Evolutionary conservation across 2,888 invertebrate species (phyloP), one percentile per base, ranked within the genome.

Genomic region (Lycocerus yunnanus): DNA sequence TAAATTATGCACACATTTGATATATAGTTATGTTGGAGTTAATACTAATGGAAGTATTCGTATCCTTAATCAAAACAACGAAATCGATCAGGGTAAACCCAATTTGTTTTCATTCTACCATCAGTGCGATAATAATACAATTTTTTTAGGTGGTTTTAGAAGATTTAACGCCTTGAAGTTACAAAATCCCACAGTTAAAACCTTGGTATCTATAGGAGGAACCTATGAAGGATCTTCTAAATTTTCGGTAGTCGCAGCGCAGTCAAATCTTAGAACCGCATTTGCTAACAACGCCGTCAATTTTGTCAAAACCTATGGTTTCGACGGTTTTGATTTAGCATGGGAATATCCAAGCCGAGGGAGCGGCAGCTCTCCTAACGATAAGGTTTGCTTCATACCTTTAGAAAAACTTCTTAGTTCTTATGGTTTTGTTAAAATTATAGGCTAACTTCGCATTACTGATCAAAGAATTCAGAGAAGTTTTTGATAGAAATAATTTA

Each of bases 1-100:
- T 0, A 85, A 84, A 8, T 86, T 93, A 0, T 95, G 95, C 84
- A 94, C 95, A 0, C 95, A 95, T 82, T 72, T 93, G 63, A 89
- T 94, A n/a, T 96, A 95, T 83, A 87, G 92, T 0, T 96, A 96
- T 82, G 89, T 91, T 21, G 95, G 94, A 0, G 87, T 95, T 11
- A 85, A 89, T 58, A 73, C 82, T 1, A 85, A 88, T 63, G 91
- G 69, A 10, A 86, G 84, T 0, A 82, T 93, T 0, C 84, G 87
- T 3, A 85, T 91, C 1, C 85, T 93, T 11, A 93, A 94, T 82
- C 81, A 90, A 0, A 90, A 88, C 83, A 86, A 92, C 68, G 95
- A 94, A 81, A 63, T 77, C 10, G 71, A 91, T 15, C 86, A 86
- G 82, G 87, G 90, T 4, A 18, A 18, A 18, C 4, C 18, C 3